Conservation (phyloP, 2,888 invertebrate species). For the Anticlea derivata region DNA sequence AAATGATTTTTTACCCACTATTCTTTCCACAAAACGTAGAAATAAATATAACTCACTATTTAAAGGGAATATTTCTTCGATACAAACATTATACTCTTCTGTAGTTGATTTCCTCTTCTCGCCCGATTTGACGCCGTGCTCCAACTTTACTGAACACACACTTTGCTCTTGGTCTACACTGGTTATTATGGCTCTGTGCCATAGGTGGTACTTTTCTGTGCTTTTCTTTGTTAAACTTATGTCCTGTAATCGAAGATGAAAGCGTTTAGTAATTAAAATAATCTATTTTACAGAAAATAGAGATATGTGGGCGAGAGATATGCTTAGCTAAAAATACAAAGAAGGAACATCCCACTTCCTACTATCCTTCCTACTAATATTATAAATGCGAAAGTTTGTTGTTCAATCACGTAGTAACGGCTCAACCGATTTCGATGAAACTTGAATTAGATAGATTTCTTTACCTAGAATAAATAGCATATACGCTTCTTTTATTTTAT, state of each 20-base stretch:
- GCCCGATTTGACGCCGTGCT: conserved; percentile 76
- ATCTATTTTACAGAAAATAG: neutral
- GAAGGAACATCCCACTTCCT: no score
- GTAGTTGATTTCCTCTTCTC: conserved; percentile 65
- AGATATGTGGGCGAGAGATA: no score
- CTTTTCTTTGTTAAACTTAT: conserved; percentile 67
- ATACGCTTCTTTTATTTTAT: no score
- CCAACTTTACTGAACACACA: conserved; percentile 79
- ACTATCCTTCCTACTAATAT: no score
- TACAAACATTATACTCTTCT: conserved; percentile 76
- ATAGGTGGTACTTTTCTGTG: conserved; percentile 81
- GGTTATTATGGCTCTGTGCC: conserved; percentile 84
- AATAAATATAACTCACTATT: conserved; percentile 55
- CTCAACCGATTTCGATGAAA: no score
- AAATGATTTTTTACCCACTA: no score
- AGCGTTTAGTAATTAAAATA: neutral
- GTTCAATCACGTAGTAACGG: no score
- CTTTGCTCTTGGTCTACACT: conserved; percentile 68
- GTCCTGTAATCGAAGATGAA: conserved; percentile 52
- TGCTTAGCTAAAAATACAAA: no score
- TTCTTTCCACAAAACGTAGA: no score
- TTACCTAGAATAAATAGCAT: no score
- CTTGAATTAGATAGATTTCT: no score
- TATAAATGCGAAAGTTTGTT: no score
- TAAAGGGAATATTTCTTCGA: conserved; percentile 85